phyloP scores from a whole-genome alignment of 2,113 vertebrate genomes.

The Uropsilus gracilis region DNA sequence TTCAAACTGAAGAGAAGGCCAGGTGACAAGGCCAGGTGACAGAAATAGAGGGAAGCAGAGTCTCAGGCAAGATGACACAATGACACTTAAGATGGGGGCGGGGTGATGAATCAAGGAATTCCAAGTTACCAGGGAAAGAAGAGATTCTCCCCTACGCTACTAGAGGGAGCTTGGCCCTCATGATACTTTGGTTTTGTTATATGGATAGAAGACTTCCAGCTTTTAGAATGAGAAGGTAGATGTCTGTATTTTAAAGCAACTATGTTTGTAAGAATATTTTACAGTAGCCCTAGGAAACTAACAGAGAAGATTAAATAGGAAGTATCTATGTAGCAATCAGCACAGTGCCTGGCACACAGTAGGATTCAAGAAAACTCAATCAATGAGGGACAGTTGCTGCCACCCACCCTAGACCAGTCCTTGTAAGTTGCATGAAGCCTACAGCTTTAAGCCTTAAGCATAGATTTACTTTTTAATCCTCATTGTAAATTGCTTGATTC shows the following conservation, averaged over 20 bases:
- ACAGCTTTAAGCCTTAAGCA: neutral
- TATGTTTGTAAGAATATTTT: neutral
- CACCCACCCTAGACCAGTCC: neutral
- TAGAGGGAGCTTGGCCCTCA: neutral
- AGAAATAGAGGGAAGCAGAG: neutral
- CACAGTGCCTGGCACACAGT: fast-evolving
- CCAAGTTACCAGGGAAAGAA: neutral
- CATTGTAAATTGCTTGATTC: neutral
- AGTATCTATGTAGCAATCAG: neutral
- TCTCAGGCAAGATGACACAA: neutral
- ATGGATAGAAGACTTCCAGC: neutral
- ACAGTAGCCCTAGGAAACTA: neutral
- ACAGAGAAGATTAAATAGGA: neutral
- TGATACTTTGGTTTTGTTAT: neutral
- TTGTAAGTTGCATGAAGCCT: neutral
- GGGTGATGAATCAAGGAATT: neutral
- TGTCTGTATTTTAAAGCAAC: neutral
- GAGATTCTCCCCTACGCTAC: neutral
- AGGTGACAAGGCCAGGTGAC: neutral
- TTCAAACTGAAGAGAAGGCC: neutral
- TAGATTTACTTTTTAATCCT: neutral
- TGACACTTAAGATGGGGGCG: neutral
- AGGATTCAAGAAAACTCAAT: neutral
- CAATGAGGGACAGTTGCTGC: neutral
- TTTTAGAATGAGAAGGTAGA: neutral